These are phyloP conservation scores for Stenolophus ochropezus DNA, from an alignment of 2,888 invertebrate species.

Conservation along the genomic window DNA sequence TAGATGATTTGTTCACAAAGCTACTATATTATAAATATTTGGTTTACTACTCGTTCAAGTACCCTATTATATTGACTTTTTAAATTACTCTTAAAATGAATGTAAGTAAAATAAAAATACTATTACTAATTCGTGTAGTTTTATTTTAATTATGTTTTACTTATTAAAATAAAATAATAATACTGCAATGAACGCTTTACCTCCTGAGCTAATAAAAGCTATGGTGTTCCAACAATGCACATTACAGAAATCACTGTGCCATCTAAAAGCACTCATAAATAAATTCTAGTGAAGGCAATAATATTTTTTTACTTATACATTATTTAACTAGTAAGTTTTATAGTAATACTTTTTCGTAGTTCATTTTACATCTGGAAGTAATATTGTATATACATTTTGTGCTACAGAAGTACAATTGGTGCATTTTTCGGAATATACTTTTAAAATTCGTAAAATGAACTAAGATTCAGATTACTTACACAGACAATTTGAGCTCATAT, in stretches of 20 bases:
- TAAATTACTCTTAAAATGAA: not conserved
- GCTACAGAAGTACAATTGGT: not conserved
- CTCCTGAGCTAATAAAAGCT: slow-evolving; percentile 47
- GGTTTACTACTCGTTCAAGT: too few relatives aligned
- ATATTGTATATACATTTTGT: slow-evolving; percentile 14
- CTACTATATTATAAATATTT: too few relatives aligned
- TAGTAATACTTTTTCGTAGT: slow-evolving; percentile 1
- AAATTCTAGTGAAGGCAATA: slow-evolving; percentile 55
- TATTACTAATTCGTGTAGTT: not conserved
- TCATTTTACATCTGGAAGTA: slow-evolving; percentile 7
- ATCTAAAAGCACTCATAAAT: slow-evolving; percentile 51
- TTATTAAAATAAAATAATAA: slow-evolving; percentile 10
- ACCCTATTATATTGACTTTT: not conserved
- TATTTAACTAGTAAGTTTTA: slow-evolving; percentile 2
- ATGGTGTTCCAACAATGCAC: slow-evolving; percentile 56
- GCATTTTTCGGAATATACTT: not conserved
- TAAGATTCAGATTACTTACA: slow-evolving; percentile 27
- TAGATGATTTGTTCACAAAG: too few relatives aligned
- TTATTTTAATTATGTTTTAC: not conserved
- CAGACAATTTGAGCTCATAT: slow-evolving; percentile 47
- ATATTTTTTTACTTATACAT: slow-evolving; percentile 44
- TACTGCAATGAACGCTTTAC: slow-evolving; percentile 55
- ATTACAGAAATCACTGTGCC: slow-evolving; percentile 55
- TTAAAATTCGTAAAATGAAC: slow-evolving; percentile 9
- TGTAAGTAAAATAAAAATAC: not conserved